phyloP scores from a whole-genome alignment of 2,113 vertebrate genomes.

The Thomomys bottae region DNA sequence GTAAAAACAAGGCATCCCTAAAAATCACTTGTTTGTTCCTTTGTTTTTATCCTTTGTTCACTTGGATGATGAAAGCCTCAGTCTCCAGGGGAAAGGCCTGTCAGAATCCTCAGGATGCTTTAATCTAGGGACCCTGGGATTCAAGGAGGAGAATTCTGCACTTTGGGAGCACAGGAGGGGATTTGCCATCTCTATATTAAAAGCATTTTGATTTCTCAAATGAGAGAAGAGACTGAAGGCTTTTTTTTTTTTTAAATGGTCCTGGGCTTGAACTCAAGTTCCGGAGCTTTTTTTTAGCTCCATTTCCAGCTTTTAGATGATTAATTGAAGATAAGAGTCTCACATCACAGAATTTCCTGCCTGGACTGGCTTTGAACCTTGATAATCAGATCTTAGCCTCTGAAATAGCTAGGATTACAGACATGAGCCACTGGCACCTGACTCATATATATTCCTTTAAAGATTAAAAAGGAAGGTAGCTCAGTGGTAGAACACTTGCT shows the following conservation, averaged over 20 bases:
- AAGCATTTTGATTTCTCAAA: not conserved
- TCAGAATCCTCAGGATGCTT: not conserved
- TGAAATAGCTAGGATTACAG: too few relatives aligned
- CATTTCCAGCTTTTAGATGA: too few relatives aligned
- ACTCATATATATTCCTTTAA: not conserved
- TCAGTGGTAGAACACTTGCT: not conserved
- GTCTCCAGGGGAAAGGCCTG: not conserved
- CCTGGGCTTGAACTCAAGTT: too few relatives aligned
- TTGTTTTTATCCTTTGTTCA: not conserved
- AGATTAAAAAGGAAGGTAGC: not conserved
- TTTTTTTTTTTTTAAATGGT: too few relatives aligned
- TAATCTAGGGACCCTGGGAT: not conserved
- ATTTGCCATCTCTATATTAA: not conserved
- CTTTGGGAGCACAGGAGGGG: not conserved
- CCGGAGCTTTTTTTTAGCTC: too few relatives aligned
- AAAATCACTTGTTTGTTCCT: not conserved
- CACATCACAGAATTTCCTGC: too few relatives aligned
- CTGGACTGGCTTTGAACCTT: too few relatives aligned
- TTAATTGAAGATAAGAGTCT: too few relatives aligned
- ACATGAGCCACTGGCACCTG: too few relatives aligned
- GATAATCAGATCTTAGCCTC: too few relatives aligned
- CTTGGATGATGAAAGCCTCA: not conserved
- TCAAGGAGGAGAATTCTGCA: not conserved
- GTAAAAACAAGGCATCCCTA: slow-evolving; percentile 42
- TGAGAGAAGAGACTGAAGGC: not conserved